Percentiles rank a stretch among this genome's conserved stretches.
Conservation (phyloP, 2,113 vertebrate species). For the Tursiops truncatus region DNA sequence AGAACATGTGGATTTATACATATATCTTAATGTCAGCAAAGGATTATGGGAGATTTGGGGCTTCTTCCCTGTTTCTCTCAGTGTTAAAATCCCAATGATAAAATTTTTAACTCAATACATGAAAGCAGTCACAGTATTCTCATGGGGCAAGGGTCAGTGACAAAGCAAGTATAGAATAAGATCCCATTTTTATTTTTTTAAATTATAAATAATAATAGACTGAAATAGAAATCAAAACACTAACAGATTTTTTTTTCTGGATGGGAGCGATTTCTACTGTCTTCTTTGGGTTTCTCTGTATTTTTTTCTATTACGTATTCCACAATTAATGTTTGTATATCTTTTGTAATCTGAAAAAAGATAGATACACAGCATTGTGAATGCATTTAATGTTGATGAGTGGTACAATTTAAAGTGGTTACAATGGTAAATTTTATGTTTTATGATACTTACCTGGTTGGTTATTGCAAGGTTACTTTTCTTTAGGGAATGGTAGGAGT, state of each 20-base stretch:
- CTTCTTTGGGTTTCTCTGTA: neutral
- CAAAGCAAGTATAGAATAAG: neutral
- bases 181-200: neutral
- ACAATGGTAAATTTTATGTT: neutral
- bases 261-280: neutral
- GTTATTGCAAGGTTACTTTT: too few relatives aligned
- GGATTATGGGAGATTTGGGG: neutral
- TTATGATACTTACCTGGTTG: too few relatives aligned
- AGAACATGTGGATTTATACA: accelerated
- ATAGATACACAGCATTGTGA: neutral
- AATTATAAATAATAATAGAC: neutral
- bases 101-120: too few relatives aligned
- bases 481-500: too few relatives aligned
- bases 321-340: neutral
- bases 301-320: neutral
- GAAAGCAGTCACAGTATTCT: neutral
- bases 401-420: neutral
- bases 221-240: neutral
- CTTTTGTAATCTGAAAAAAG: neutral
- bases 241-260: neutral
- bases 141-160: too few relatives aligned
- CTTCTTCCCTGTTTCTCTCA: neutral
- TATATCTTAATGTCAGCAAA: neutral
- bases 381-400: neutral
- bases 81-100: neutral